A percentile compares a stretch with the other conserved stretches of the same genome.
Conservation (phyloP, 2,888 invertebrate genomes). For the Andrena hattorfiana region DNA sequence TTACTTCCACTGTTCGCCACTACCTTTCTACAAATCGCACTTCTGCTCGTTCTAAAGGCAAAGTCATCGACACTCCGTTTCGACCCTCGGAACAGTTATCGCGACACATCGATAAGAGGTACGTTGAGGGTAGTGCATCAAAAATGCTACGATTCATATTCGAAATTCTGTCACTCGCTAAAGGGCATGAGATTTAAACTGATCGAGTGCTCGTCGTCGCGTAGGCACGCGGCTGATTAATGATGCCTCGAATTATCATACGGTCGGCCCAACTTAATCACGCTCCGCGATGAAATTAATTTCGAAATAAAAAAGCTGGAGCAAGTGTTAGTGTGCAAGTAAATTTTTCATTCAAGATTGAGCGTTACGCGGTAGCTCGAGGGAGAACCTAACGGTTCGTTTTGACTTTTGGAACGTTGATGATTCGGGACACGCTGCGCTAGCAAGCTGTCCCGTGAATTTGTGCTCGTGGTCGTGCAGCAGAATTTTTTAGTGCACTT, state of each 20-base stretch:
- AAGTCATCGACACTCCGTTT: background rate
- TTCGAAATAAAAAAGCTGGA: background rate
- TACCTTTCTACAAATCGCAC: conserved; percentile 38
- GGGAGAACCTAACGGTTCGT: conserved; percentile 4
- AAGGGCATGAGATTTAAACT: conserved; percentile 1
- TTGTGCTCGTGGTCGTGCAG: background rate
- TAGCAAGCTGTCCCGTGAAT: background rate
- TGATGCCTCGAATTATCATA: conserved; percentile 21
- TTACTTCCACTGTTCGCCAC: conserved; percentile 64
- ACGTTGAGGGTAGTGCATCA: background rate
- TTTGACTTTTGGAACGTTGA: background rate
- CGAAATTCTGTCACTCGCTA: background rate
- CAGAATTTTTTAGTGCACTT: too few relatives aligned
- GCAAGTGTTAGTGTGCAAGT: conserved; percentile 3
- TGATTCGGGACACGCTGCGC: too few relatives aligned
- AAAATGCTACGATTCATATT: background rate
- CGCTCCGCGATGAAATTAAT: conserved; percentile 16
- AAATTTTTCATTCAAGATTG: conserved; percentile 28
- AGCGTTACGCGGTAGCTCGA: background rate
- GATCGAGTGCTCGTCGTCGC: background rate
- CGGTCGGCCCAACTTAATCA: conserved; percentile 3
- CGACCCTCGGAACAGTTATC: background rate
- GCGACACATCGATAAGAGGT: conserved; percentile 8
- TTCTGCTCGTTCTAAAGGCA: conserved; percentile 2
- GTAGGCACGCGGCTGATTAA: background rate